Conservation (phyloP, 2,797 vertebrate genomes). For the Myripristis jacobus region DNA sequence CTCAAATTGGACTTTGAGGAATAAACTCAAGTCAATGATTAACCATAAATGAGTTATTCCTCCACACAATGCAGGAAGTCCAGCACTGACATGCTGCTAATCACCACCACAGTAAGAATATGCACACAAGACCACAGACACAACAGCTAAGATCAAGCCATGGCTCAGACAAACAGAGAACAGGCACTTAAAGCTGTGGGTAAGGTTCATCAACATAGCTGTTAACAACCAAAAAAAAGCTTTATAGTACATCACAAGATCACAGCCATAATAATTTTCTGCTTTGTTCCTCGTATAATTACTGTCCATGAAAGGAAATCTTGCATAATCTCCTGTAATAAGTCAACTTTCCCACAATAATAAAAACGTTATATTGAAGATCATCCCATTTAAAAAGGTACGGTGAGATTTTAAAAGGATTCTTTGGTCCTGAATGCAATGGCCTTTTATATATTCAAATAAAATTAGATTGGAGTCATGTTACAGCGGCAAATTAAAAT, state of each 20-base stretch:
- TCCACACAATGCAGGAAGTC: constrained; percentile 3
- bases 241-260: not conserved
- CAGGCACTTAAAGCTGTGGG: not conserved
- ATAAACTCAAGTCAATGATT: constrained; percentile 31
- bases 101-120: not conserved
- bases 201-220: not conserved
- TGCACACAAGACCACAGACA: not conserved
- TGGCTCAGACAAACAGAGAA: not conserved
- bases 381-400: not conserved
- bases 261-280: not conserved
- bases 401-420: not conserved
- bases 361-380: not conserved
- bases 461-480: not conserved
- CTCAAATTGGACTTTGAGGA: not conserved
- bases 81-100: constrained; percentile 11
- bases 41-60: constrained; percentile 23
- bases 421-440: not conserved
- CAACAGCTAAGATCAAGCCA: not conserved
- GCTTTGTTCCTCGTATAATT: no score
- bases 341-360: no score
- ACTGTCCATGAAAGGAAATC: no score
- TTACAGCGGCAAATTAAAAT: not conserved
- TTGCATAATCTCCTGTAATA: no score
- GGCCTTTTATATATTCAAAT: not conserved
- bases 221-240: not conserved